Evolutionary conservation across 2,797 vertebrate species (phyloP).

Genomic region (Enteromius unitaeniatus): DNA sequence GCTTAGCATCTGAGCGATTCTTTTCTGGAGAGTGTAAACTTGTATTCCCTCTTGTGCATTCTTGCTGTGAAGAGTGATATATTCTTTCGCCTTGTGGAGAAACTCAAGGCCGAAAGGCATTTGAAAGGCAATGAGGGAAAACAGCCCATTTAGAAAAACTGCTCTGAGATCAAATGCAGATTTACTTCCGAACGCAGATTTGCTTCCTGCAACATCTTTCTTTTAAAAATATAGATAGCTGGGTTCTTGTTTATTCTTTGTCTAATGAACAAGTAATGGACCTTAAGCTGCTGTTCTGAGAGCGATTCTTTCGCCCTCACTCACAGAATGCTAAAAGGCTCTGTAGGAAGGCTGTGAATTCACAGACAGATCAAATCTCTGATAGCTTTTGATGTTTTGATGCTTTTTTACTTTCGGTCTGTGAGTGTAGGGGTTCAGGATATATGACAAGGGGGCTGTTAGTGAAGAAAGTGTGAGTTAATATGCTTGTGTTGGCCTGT

Average conservation of each 20-base stretch:
- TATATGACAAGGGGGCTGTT: not conserved
- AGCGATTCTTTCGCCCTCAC: conserved; percentile 9
- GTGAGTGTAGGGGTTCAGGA: conserved; percentile 1
- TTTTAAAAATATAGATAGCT: conserved; percentile 22
- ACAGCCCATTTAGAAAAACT: conserved; percentile 5
- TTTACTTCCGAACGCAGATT: conserved; percentile 26
- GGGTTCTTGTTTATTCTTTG: conserved; percentile 16
- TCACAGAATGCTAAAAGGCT: conserved; percentile 34
- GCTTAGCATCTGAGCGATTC: conserved; percentile 2
- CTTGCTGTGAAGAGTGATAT: conserved; percentile 24
- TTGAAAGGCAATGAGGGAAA: conserved; percentile 42
- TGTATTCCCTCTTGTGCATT: conserved; percentile 20
- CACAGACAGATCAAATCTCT: conserved; percentile 5
- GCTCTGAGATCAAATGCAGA: conserved; percentile 14
- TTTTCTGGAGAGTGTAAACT: conserved; percentile 27
- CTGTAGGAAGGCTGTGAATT: not conserved
- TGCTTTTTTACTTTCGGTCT: conserved; percentile 6
- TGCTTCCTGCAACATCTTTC: conserved; percentile 7
- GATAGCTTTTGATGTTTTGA: conserved; percentile 26
- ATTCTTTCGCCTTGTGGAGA: conserved; percentile 11
- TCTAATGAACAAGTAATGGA: conserved; percentile 15
- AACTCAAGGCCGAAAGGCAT: conserved; percentile 27
- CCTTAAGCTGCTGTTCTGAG: conserved; percentile 16
- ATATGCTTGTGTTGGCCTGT: not conserved
- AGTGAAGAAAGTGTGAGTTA: not conserved